These are phyloP conservation scores for Scaptomyza montana DNA, from an alignment of 1,140 invertebrate species.

Conservation along the genomic window DNA sequence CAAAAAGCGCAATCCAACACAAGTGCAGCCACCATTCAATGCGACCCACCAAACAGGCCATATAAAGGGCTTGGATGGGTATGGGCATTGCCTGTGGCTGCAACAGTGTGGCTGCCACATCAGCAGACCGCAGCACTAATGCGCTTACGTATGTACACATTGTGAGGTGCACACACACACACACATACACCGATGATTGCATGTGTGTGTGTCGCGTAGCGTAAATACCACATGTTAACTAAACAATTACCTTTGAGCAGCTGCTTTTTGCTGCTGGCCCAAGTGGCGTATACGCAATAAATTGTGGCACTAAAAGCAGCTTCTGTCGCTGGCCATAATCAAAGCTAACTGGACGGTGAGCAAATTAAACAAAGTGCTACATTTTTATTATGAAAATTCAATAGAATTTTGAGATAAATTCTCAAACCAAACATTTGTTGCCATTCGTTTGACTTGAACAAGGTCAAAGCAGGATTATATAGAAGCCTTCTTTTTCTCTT, in stretches of 20 bases:
- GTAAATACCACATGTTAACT: constrained; percentile 77
- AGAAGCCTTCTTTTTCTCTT: too few relatives aligned
- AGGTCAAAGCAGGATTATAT: too few relatives aligned
- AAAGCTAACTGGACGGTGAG: neutral
- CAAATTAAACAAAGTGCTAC: neutral
- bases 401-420: too few relatives aligned
- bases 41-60: neutral
- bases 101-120: constrained; percentile 53
- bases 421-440: too few relatives aligned
- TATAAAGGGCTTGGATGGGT: constrained; percentile 1
- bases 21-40: constrained; percentile 18
- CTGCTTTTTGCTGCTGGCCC: constrained; percentile 33
- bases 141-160: constrained; percentile 56
- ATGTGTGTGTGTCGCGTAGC: constrained; percentile 35
- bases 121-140: constrained; percentile 72
- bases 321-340: neutral
- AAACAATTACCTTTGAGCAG: constrained; percentile 68
- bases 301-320: constrained; percentile 18
- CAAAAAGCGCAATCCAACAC: constrained; percentile 67
- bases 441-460: too few relatives aligned
- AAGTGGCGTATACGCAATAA: constrained; percentile 62
- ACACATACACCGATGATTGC: constrained; percentile 48
- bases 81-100: constrained; percentile 26
- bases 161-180: constrained; percentile 13
- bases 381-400: neutral